Base-by-base conservation (phyloP, 2,888 invertebrate species). In the Eulithis testata region DNA sequence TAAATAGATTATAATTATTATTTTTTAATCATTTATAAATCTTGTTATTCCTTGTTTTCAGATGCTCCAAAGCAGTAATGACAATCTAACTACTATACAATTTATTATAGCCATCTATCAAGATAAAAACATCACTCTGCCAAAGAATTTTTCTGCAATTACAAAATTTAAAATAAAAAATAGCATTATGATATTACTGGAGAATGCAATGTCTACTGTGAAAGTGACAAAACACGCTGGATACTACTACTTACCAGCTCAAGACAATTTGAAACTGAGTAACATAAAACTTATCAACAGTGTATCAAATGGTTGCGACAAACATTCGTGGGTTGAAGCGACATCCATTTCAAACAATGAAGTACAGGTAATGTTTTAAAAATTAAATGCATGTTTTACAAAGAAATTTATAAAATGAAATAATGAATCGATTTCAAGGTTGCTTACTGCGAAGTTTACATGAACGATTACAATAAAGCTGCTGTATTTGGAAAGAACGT, bases 111-210 rank as follows among this genome's bases (percentile, higher is more conserved):
- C 7, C 5, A 14, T 12, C 6, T 14, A 6, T 47, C 7, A 47
- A 47, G 8, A 47, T 7, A 12, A 1, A 12, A 12, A n/a, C 6
- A 12, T 47, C 12, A 7, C n/a, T n/a, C 1, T 47, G 2, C 47
- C 47, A 5, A 47, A 9, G 8, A 12, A 47, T 3, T 47, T 9
- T 21, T 14, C 2, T 12, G 47, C 8, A 21, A 3, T 21, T 9
- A 47, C 47, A 47, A 47, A 47, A 21, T 47, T 47, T 47, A 47
- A 47, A 47, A 47, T 47, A 8, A 8, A 14, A 12, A 47, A 47
- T 3, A 14, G 9, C 14, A 21, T 3, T n/a, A 47, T 47, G 21
- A 14, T 47, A 9, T 14, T 47, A 21, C 47, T 47, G 8, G 4
- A 21, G 4, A 47, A 47, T 8, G 3, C 47, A 21, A 9, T 9